Base-by-base conservation (phyloP, 2,797 vertebrate genomes). In the Naso thynnoides region DNA sequence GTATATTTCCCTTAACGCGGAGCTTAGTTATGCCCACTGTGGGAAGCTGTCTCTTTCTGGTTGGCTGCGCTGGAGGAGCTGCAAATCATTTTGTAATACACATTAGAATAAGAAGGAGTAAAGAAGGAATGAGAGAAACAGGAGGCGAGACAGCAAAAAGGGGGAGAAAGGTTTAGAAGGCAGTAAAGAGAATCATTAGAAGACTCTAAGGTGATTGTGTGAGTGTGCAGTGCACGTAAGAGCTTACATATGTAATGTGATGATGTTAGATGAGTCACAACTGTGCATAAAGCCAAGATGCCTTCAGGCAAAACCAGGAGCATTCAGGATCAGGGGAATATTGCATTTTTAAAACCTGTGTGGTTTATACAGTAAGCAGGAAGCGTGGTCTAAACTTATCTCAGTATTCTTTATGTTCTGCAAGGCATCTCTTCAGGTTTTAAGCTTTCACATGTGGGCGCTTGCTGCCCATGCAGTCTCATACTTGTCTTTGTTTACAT, bases 61-160 rank as follows among this genome's bases (percentile, higher is more conserved):
- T 65, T 87, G 80, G 65, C 69, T 87, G 83, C 76, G 68, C 73
- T 57, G 67, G 61, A 83, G 76, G 60, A 79, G 70, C 67, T 82
- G 70, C 52, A 62, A 31, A 74, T 88, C 58, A 62, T 86, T 88
- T 81, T 85, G 55, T 57, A 74, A 78, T 83, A 53, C 73, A 77
- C 61, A 74, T 84, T 82, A 60, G 82, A 84, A 70, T 73, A 63
- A 58, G 61, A 62, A 39, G 55, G 23, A 47, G 38, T 24, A 69
- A 48, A 44, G 6, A 74, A 47, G 29, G 36, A 67, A 52, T 50
- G 8, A 45, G 58, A 45, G 29, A 39, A n/a, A 72, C 45, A 0
- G 15, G 23, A 69, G 23, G 23, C 41, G 44, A 70, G 21, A 49
- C 42, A 2, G n/a, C 14, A 48, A 52, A 52, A 63, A 33, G 19